Percentiles rank a stretch among this genome's conserved stretches.
These are phyloP conservation scores for Betta splendens DNA, from an alignment of 2,797 vertebrate genomes.

Conservation along the genomic window DNA sequence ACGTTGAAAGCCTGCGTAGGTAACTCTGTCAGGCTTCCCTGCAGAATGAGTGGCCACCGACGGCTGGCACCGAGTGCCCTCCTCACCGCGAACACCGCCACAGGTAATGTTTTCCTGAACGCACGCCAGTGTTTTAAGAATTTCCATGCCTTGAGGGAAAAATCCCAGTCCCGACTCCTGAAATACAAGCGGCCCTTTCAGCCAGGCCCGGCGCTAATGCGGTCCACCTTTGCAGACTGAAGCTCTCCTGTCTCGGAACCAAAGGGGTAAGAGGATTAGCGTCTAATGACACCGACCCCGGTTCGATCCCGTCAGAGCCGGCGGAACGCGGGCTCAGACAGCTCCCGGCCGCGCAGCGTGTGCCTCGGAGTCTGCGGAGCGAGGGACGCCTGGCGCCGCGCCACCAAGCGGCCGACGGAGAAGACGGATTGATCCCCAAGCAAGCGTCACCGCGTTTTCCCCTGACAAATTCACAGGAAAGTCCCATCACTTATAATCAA, in stretches of 20 bases:
- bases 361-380: constrained; percentile 27
- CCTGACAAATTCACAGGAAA: constrained; percentile 74
- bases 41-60: constrained; percentile 63
- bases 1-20: constrained; percentile 69
- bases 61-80: constrained; percentile 73
- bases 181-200: constrained; percentile 83
- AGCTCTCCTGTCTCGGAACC: constrained; percentile 66
- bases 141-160: constrained; percentile 78
- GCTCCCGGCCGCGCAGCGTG: constrained; percentile 45
- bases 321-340: constrained; percentile 68
- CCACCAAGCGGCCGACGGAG: constrained; percentile 41
- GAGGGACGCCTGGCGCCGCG: constrained; percentile 40
- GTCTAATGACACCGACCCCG: constrained; percentile 72
- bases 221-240: constrained; percentile 69
- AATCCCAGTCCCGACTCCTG: constrained; percentile 60
- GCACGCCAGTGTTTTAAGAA: constrained; percentile 77
- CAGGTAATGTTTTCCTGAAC: constrained; percentile 84
- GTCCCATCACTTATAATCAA: constrained; percentile 71
- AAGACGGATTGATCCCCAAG: constrained; percentile 58
- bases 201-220: constrained; percentile 66
- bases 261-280: constrained; percentile 76
- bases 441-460: constrained; percentile 67
- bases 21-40: constrained; percentile 73
- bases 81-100: constrained; percentile 73
- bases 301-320: constrained; percentile 78